These are phyloP conservation scores for Eudasyphora cyanicolor DNA, from an alignment of 2,888 invertebrate genomes.

Conservation along the genomic window DNA sequence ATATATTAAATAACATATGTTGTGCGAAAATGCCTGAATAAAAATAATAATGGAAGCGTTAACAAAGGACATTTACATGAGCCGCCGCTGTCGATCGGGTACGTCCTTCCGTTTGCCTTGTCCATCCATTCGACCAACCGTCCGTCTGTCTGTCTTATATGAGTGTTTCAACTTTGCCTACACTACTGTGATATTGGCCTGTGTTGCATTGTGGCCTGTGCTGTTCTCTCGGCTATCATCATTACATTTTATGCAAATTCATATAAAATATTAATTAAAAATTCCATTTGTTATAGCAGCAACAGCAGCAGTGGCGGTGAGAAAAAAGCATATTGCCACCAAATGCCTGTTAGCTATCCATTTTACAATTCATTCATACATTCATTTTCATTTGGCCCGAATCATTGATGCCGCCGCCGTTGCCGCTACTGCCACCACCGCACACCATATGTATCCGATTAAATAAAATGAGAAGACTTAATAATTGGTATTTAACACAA, in stretches of 20 bases:
- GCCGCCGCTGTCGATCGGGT: background rate
- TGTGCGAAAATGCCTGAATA: constrained; percentile 3
- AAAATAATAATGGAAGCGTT: constrained; percentile 4
- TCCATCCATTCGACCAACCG: background rate
- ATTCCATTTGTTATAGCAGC: constrained; percentile 58
- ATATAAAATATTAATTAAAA: constrained; percentile 64
- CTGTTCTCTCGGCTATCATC: constrained; percentile 17
- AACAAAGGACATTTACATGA: constrained; percentile 7
- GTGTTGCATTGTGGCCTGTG: background rate
- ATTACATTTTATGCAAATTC: constrained; percentile 62
- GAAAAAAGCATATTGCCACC: constrained; percentile 16
- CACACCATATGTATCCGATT: constrained; percentile 44
- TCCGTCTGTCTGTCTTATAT: background rate
- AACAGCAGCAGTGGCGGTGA: constrained; percentile 6
- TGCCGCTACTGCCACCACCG: background rate
- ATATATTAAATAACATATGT: background rate
- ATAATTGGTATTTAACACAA: constrained; percentile 65
- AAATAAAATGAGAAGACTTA: constrained; percentile 59
- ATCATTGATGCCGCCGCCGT: background rate
- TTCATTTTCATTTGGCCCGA: constrained; percentile 1
- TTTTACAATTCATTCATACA: constrained; percentile 23
- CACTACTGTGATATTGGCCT: too few relatives aligned
- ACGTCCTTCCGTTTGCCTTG: background rate
- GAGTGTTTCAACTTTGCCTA: too few relatives aligned
- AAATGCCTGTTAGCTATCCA: constrained; percentile 8